phyloP scores from a whole-genome alignment of 92 coral and sea anemone species.

The Zoanthus sansibaricus region DNA sequence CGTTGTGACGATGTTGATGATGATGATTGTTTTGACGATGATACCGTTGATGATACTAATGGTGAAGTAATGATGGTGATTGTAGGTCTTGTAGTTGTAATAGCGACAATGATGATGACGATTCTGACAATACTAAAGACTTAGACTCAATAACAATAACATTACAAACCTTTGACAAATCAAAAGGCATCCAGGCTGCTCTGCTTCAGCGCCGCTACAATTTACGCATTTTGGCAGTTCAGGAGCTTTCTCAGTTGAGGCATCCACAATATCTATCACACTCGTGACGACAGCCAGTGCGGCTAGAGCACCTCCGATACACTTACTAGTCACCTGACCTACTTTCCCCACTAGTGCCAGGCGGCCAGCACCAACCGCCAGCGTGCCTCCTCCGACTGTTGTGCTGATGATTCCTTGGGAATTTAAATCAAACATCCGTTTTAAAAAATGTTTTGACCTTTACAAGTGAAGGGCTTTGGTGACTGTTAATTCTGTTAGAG shows the following conservation, averaged over 20 bases:
- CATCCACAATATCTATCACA: conserved; percentile 34
- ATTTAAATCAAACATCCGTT: not conserved
- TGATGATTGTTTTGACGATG: not conserved
- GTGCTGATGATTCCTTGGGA: conserved; percentile 18
- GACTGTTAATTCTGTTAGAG: too few relatives aligned
- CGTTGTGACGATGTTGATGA: not conserved
- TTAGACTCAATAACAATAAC: not conserved
- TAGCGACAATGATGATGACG: not conserved
- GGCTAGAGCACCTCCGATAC: conserved; percentile 31
- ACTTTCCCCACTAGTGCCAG: conserved; percentile 33
- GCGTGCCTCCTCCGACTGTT: conserved; percentile 32
- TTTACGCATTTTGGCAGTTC: conserved; percentile 32
- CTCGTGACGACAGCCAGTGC: conserved; percentile 26
- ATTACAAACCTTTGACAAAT: conserved; percentile 31
- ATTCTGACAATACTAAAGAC: not conserved
- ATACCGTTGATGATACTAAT: not conserved
- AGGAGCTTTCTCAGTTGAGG: conserved; percentile 36
- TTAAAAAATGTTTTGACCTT: too few relatives aligned
- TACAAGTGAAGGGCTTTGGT: not conserved
- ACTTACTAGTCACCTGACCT: conserved; percentile 33
- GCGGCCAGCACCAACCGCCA: conserved; percentile 37
- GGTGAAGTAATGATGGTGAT: not conserved
- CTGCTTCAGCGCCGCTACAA: conserved; percentile 21
- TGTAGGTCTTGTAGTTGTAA: too few relatives aligned
- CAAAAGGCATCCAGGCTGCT: conserved; percentile 30